Evolutionary conservation across 2,888 invertebrate species (phyloP).

Genomic region (Cataglyphis rosenhaueri): DNA sequence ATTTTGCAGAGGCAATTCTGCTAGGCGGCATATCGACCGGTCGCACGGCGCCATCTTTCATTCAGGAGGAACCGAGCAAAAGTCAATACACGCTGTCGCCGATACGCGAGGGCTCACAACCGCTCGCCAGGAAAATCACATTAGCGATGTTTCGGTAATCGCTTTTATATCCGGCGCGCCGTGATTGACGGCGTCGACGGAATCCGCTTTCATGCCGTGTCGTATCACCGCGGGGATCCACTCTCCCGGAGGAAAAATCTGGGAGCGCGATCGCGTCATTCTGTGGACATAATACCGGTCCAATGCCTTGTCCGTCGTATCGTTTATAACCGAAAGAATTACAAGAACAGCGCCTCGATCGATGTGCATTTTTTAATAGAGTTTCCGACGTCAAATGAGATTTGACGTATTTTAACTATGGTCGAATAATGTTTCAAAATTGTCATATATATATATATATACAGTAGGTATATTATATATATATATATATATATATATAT

Average conservation of each 20-base stretch:
- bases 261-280: conserved; percentile 44
- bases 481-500: no score
- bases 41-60: conserved; percentile 51
- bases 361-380: conserved; percentile 31
- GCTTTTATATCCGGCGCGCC: conserved; percentile 70
- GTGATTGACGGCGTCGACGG: conserved; percentile 71
- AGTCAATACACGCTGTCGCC: conserved; percentile 62
- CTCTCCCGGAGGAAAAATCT: conserved; percentile 46
- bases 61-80: conserved; percentile 63
- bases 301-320: conserved; percentile 18
- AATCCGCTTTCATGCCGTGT: conserved; percentile 69
- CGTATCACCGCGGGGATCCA: conserved; percentile 52
- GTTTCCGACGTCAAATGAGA: conserved; percentile 25
- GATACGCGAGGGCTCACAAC: conserved; percentile 59
- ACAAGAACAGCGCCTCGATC: conserved; percentile 26
- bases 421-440: conserved; percentile 33
- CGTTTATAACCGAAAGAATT: conserved; percentile 42
- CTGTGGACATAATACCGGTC: conserved; percentile 38
- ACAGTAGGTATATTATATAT: no score
- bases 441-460: conserved; percentile 2
- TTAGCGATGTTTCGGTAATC: conserved; percentile 78
- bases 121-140: conserved; percentile 75
- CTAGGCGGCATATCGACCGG: conserved; percentile 37
- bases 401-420: conserved; percentile 37
- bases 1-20: conserved; percentile 35